Percentiles rank a stretch among this genome's conserved stretches.
phyloP scores from a whole-genome alignment of 2,797 vertebrate species.

The Centroberyx gerrardi region DNA sequence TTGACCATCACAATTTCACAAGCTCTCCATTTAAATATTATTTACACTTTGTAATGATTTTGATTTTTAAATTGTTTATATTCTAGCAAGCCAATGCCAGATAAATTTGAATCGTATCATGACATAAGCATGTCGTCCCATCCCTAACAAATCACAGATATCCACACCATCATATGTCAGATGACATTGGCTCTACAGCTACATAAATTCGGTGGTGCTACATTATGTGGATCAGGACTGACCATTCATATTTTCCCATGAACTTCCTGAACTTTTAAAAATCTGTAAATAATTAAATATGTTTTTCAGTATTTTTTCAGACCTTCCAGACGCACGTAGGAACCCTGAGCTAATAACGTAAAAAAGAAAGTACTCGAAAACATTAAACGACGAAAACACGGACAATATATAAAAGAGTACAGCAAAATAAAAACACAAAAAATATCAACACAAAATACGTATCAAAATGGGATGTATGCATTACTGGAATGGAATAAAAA shows the following conservation, averaged over 20 bases:
- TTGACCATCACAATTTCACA: no score
- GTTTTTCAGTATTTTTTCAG: not conserved
- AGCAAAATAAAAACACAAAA: constrained; percentile 67
- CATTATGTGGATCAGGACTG: not conserved
- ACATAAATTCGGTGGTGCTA: not conserved
- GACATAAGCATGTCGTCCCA: no score
- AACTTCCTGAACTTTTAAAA: not conserved
- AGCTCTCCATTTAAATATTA: no score
- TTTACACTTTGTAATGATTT: no score
- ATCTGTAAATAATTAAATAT: not conserved
- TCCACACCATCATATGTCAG: not conserved
- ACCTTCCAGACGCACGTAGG: constrained; percentile 9
- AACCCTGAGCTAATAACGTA: not conserved
- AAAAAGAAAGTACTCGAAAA: constrained; percentile 14
- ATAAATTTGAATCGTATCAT: no score
- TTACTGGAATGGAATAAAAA: constrained; percentile 81
- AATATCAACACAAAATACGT: constrained; percentile 70
- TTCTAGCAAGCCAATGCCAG: no score
- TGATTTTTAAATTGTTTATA: no score
- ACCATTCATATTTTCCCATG: no score
- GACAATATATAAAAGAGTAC: constrained; percentile 64
- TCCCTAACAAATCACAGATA: no score
- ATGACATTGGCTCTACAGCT: not conserved
- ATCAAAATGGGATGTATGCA: constrained; percentile 78
- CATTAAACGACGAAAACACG: constrained; percentile 42